phyloP scores from a whole-genome alignment of 2,113 vertebrate species.

The Falco punctatus region DNA sequence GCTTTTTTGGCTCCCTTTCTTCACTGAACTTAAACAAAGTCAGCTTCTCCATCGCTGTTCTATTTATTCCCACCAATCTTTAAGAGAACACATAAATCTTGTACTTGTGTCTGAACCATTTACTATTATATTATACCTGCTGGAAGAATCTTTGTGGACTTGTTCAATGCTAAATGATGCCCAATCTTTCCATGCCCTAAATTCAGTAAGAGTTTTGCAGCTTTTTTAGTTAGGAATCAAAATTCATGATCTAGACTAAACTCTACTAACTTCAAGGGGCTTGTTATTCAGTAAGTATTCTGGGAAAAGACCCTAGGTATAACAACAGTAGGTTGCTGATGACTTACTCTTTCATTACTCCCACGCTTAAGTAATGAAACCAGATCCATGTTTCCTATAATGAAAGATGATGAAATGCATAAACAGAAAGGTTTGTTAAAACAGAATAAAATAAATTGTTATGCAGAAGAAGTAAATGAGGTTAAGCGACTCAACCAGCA shows the following conservation, averaged over 20 bases:
- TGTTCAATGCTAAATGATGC: not conserved
- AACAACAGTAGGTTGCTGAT: not conserved
- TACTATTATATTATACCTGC: not conserved
- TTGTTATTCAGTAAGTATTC: not conserved
- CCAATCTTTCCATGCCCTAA: not conserved
- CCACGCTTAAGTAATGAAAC: not conserved
- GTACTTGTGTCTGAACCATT: not conserved
- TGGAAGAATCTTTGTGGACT: not conserved
- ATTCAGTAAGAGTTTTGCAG: not conserved
- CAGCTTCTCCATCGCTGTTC: not conserved
- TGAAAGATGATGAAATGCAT: constrained; percentile 8
- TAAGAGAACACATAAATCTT: not conserved
- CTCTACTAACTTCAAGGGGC: not conserved
- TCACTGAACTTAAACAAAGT: not conserved
- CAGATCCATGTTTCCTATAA: not conserved
- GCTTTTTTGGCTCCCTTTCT: not conserved
- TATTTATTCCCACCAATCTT: not conserved
- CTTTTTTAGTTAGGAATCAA: not conserved
- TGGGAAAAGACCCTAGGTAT: not conserved
- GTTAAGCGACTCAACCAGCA: not conserved
- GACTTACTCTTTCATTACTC: not conserved
- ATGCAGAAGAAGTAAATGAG: constrained; percentile 17
- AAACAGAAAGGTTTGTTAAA: constrained; percentile 20
- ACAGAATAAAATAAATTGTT: constrained; percentile 40
- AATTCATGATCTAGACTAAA: not conserved